Evolutionary conservation across 2,888 invertebrate genomes (phyloP).

Genomic region (Sinotaia quadrata): DNA sequence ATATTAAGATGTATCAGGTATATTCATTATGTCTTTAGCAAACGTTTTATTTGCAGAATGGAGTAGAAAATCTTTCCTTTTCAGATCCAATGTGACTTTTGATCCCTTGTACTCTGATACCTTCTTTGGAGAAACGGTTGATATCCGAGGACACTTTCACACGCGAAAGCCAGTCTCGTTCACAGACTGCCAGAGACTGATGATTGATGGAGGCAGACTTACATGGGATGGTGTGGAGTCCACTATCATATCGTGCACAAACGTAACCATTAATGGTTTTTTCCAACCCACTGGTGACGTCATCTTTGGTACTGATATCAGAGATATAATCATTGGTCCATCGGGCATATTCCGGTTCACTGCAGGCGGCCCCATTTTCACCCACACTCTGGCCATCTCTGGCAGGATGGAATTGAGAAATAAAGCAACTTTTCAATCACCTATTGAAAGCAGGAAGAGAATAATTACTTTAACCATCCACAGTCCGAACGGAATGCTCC

Average conservation of each 20-base stretch:
- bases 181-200: constrained; percentile 38
- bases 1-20: too few relatives aligned
- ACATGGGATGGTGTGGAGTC: constrained; percentile 39
- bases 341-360: constrained; percentile 41
- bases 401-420: constrained; percentile 46
- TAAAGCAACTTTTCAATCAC: constrained; percentile 41
- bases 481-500: constrained; percentile 37
- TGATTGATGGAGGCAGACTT: constrained; percentile 36
- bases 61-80: too few relatives aligned
- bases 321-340: constrained; percentile 37
- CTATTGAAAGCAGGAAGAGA: constrained; percentile 34
- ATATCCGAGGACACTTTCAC: constrained; percentile 41
- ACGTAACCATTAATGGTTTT: constrained; percentile 44
- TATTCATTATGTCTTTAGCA: too few relatives aligned
- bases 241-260: constrained; percentile 43
- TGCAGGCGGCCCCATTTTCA: constrained; percentile 40
- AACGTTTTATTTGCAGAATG: too few relatives aligned
- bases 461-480: constrained; percentile 39
- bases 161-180: constrained; percentile 42
- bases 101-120: constrained; percentile 36
- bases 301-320: constrained; percentile 40
- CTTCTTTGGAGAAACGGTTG: constrained; percentile 41
- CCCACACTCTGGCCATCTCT: constrained; percentile 37
- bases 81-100: constrained; percentile 37
- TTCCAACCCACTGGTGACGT: constrained; percentile 42